Evolutionary conservation across 2,113 vertebrate species (phyloP).

Genomic region (Globicephala melas): DNA sequence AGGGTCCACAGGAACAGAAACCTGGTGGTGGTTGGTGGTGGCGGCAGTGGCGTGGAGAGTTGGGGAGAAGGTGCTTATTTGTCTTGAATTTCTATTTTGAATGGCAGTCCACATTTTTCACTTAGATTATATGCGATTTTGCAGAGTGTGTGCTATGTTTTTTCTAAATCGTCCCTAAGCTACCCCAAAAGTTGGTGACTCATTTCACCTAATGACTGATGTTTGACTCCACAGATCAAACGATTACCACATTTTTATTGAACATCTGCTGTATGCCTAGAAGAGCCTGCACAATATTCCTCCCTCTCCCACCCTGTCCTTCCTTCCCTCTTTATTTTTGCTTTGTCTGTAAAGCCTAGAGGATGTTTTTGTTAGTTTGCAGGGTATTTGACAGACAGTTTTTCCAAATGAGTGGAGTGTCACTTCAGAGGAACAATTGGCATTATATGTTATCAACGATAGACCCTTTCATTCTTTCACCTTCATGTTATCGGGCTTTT

Average conservation of each 20-base stretch:
- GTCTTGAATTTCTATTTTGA: neutral
- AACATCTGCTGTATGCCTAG: neutral
- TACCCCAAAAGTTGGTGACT: neutral
- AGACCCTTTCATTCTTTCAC: neutral
- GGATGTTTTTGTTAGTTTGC: neutral
- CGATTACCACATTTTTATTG: neutral
- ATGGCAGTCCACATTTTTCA: neutral
- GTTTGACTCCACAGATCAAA: neutral
- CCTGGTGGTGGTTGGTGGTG: neutral
- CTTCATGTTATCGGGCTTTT: neutral
- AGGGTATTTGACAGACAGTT: neutral
- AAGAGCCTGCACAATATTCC: neutral
- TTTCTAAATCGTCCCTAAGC: neutral
- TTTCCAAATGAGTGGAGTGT: neutral
- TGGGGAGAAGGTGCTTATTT: neutral
- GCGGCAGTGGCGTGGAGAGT: neutral
- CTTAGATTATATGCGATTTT: neutral
- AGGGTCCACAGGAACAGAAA: neutral
- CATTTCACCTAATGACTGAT: neutral
- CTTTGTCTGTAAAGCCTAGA: neutral
- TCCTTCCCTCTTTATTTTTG: neutral
- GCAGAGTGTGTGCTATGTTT: neutral
- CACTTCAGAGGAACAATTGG: neutral
- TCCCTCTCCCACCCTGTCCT: too few relatives aligned
- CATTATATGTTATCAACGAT: neutral